Percentiles rank a stretch among this genome's conserved stretches.
phyloP scores from a whole-genome alignment of 2,113 vertebrate genomes.

The Tapirus terrestris region DNA sequence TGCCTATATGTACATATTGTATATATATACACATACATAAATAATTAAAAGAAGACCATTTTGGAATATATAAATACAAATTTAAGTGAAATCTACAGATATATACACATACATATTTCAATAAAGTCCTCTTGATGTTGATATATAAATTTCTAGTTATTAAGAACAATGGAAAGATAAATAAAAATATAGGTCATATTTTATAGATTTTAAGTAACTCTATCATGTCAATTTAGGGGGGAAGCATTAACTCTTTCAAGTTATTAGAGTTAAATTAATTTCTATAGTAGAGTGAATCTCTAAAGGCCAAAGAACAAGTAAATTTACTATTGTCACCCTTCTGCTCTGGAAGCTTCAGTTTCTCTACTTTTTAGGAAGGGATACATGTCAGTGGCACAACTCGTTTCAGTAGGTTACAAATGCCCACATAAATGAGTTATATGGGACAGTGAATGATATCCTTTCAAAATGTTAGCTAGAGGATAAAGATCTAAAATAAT shows the following conservation, averaged over 20 bases:
- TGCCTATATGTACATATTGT: background rate
- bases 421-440: background rate
- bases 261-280: constrained; percentile 17
- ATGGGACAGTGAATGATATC: background rate
- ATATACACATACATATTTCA: background rate
- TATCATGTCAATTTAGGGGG: background rate
- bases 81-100: background rate
- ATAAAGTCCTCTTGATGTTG: background rate
- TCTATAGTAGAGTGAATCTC: background rate
- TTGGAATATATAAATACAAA: background rate
- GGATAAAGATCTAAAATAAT: background rate
- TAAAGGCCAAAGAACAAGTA: background rate
- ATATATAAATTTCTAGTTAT: background rate
- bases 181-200: background rate
- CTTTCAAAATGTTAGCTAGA: background rate
- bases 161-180: background rate
- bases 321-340: background rate
- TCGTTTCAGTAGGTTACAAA: background rate
- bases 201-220: background rate
- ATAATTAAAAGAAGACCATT: background rate
- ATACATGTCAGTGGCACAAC: background rate
- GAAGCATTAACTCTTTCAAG: background rate
- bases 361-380: background rate
- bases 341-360: background rate
- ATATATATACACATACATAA: background rate